These are phyloP conservation scores for Argyrosomus japonicus DNA, from an alignment of 2,113 vertebrate genomes.

Conservation along the genomic window DNA sequence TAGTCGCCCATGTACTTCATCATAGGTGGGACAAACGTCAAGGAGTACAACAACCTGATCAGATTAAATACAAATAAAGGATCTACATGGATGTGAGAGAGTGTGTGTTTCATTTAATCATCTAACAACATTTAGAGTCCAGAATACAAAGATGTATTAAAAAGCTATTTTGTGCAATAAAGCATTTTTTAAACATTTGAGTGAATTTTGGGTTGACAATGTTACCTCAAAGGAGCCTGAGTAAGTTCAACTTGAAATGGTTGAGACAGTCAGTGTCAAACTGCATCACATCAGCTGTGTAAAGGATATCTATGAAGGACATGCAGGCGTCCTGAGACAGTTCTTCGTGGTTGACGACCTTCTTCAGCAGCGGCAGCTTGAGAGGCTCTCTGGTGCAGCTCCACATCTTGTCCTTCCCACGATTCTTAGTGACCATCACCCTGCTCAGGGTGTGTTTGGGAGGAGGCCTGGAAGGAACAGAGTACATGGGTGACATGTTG, in stretches of 20 bases:
- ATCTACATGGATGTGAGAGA: not conserved
- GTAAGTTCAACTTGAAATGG: too few species aligned
- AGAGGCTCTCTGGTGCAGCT: conserved; percentile 95
- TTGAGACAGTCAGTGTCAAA: too few species aligned
- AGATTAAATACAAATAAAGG: not conserved
- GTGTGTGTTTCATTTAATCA: not conserved
- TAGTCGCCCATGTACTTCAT: conserved; percentile 99
- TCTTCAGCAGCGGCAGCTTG: conserved; percentile 95
- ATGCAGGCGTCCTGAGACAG: conserved; percentile 96
- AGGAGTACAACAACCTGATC: conserved; percentile 70
- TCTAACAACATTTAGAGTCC: not conserved
- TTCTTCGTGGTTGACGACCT: conserved; percentile 93
- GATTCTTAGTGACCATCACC: conserved; percentile 97
- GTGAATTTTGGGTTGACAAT: too few species aligned
- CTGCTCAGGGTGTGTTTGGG: conserved; percentile 97
- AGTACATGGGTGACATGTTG: too few species aligned
- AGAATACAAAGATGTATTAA: not conserved
- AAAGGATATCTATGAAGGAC: conserved; percentile 96
- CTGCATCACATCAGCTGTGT: not conserved
- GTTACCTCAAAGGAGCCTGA: too few species aligned
- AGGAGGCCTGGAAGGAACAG: conserved; percentile 86
- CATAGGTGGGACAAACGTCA: conserved; percentile 88
- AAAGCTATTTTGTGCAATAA: not conserved
- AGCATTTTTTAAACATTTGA: too few species aligned
- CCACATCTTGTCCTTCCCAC: conserved; percentile 96